These are phyloP conservation scores for Takifugu rubripes DNA, from an alignment of 2,797 vertebrate species.

Conservation along the genomic window DNA sequence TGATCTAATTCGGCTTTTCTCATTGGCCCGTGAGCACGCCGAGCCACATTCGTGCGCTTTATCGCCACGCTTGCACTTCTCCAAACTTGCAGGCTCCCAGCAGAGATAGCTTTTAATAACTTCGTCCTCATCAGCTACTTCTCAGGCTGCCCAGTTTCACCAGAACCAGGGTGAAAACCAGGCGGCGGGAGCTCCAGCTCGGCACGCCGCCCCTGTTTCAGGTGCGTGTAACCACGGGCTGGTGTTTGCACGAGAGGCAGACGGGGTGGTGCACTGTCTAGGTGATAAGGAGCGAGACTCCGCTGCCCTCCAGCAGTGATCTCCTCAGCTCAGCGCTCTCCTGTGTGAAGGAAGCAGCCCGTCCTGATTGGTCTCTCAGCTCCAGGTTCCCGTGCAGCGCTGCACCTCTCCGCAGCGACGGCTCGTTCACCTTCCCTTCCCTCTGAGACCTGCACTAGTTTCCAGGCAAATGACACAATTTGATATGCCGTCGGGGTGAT, in stretches of 20 bases:
- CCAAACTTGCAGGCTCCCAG: slow-evolving; percentile 36
- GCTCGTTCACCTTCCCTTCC: slow-evolving; percentile 76
- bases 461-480: slow-evolving; percentile 84
- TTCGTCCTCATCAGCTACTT: slow-evolving; percentile 67
- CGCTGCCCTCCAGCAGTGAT: slow-evolving; percentile 68
- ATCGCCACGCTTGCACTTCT: slow-evolving; percentile 60
- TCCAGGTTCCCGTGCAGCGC: slow-evolving; percentile 62
- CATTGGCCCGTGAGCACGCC: slow-evolving; percentile 26
- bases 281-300: slow-evolving; percentile 71
- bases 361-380: slow-evolving; percentile 75
- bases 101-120: slow-evolving; percentile 59
- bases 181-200: slow-evolving; percentile 24
- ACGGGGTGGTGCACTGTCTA: slow-evolving; percentile 70
- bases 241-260: slow-evolving; percentile 68
- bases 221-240: slow-evolving; percentile 60
- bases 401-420: slow-evolving; percentile 70
- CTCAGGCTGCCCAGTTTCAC: slow-evolving; percentile 36
- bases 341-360: slow-evolving; percentile 42
- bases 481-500: slow-evolving; percentile 76
- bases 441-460: slow-evolving; percentile 80
- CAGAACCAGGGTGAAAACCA: slow-evolving; percentile 8
- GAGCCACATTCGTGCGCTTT: slow-evolving; percentile 40
- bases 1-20: slow-evolving; percentile 50
- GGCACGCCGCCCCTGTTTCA: slow-evolving; percentile 39
- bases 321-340: slow-evolving; percentile 43